A percentile compares a stretch with the other conserved stretches of the same genome.
Conservation (phyloP, 2,888 invertebrate genomes). For the Zelleria hepariella region DNA sequence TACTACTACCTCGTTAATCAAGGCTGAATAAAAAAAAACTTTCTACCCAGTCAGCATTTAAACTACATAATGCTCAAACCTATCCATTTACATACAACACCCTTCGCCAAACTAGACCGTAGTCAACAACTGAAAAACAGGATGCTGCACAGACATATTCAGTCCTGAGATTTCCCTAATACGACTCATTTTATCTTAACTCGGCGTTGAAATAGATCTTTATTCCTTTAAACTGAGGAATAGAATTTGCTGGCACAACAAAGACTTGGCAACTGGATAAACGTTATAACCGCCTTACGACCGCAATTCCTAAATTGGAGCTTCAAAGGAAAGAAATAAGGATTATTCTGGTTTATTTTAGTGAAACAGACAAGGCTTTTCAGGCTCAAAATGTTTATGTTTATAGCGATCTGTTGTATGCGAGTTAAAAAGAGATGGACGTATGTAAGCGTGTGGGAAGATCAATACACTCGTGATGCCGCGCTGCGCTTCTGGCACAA, state of each 20-base stretch:
- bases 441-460: slow-evolving; percentile 67
- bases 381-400: slow-evolving; percentile 49
- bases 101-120: slow-evolving; percentile 9
- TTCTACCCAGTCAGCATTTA: background rate
- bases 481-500: slow-evolving; percentile 18
- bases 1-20: background rate
- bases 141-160: background rate
- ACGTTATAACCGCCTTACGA: slow-evolving; percentile 17
- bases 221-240: slow-evolving; percentile 64
- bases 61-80: background rate
- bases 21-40: background rate
- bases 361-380: slow-evolving; percentile 31
- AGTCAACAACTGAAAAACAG: slow-evolving; percentile 44
- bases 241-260: slow-evolving; percentile 67
- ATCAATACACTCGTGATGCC: slow-evolving; percentile 50
- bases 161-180: slow-evolving; percentile 30
- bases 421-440: slow-evolving; percentile 68
- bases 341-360: background rate
- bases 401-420: slow-evolving; percentile 68
- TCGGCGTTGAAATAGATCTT: slow-evolving; percentile 62
- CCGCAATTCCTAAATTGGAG: slow-evolving; percentile 9
- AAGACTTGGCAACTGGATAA: slow-evolving; percentile 21
- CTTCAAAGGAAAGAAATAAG: slow-evolving; percentile 13
- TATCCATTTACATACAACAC: background rate
- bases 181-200: slow-evolving; percentile 60